A percentile compares a stretch with the other conserved stretches of the same genome.
Evolutionary conservation across 2,888 invertebrate genomes (phyloP).

Genomic region (Palloptera scutellata): DNA sequence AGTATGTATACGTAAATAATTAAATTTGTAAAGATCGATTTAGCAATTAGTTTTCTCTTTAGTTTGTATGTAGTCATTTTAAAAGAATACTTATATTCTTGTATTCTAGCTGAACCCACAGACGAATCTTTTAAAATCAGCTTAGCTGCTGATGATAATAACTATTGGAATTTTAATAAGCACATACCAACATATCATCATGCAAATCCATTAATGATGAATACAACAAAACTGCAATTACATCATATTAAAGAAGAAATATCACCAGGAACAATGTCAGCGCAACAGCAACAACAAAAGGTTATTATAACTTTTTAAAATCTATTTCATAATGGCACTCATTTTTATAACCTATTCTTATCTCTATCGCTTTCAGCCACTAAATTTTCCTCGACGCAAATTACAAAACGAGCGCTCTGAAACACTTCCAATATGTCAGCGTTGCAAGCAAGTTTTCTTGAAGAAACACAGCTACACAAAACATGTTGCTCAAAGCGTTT

Average conservation of each 20-base stretch:
- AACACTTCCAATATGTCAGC: slow-evolving; percentile 56
- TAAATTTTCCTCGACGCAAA: slow-evolving; percentile 55
- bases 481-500: slow-evolving; percentile 56
- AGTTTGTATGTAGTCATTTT: slow-evolving; percentile 7
- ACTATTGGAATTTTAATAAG: slow-evolving; percentile 22
- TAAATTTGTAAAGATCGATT: neutral
- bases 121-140: slow-evolving; percentile 33
- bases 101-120: slow-evolving; percentile 38
- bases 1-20: neutral
- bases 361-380: slow-evolving; percentile 42
- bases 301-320: slow-evolving; percentile 10
- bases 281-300: slow-evolving; percentile 31
- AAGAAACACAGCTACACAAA: slow-evolving; percentile 54
- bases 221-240: slow-evolving; percentile 20
- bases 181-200: slow-evolving; percentile 35
- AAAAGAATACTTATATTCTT: slow-evolving; percentile 12
- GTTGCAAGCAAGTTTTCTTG: slow-evolving; percentile 59
- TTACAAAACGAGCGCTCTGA: slow-evolving; percentile 55
- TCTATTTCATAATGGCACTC: neutral
- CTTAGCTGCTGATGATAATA: slow-evolving; percentile 16
- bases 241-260: slow-evolving; percentile 23
- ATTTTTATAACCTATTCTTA: slow-evolving; percentile 16
- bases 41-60: no score
- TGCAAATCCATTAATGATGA: slow-evolving; percentile 36
- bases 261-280: slow-evolving; percentile 1